Evolutionary conservation across 2,113 vertebrate genomes (phyloP).

Genomic region (Piprites chloris): DNA sequence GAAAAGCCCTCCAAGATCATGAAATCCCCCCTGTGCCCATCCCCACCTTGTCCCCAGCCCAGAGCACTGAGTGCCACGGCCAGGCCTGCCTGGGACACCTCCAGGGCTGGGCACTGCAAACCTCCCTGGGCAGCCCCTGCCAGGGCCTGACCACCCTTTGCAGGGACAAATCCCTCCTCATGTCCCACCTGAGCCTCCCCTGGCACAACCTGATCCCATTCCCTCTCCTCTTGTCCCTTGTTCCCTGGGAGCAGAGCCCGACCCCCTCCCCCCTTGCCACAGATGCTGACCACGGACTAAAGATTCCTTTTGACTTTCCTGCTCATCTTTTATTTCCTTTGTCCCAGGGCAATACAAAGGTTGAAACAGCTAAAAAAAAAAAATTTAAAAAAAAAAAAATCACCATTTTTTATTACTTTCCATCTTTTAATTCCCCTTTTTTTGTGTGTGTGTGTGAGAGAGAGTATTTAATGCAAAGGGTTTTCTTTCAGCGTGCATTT

Average conservation of each 20-base stretch:
- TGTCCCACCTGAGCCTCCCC: neutral
- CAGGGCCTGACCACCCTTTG: neutral
- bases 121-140: neutral
- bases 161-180: accelerated
- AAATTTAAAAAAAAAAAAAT: no score
- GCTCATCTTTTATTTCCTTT: neutral
- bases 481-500: neutral
- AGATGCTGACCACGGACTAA: neutral
- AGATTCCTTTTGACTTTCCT: neutral
- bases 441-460: neutral
- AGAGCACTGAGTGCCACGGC: neutral
- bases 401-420: neutral
- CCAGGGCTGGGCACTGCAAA: neutral
- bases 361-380: neutral
- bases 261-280: neutral
- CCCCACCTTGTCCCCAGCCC: neutral
- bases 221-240: neutral
- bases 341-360: neutral
- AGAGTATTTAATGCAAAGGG: neutral
- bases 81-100: neutral
- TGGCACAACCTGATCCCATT: accelerated
- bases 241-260: neutral
- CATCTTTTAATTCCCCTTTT: neutral
- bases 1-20: neutral
- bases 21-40: no score